Percentiles rank a stretch among this genome's conserved stretches.
These are phyloP conservation scores for Dicaeum eximium DNA, from an alignment of 2,113 vertebrate species.

Conservation along the genomic window DNA sequence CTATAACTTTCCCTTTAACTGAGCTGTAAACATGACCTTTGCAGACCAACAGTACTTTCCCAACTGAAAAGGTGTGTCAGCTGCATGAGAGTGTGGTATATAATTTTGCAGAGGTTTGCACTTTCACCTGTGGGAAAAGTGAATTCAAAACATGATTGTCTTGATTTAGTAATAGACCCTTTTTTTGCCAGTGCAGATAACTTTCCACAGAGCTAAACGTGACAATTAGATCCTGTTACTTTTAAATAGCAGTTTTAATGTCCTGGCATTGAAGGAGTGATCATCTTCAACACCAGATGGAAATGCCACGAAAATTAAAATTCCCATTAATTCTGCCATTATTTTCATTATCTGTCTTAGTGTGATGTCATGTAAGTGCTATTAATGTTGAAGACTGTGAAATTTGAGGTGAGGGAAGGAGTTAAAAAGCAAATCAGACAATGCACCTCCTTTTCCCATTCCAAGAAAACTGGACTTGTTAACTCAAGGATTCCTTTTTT, in stretches of 20 bases:
- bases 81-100: background rate
- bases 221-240: background rate
- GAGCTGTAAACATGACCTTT: slow-evolving; percentile 51
- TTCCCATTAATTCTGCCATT: background rate
- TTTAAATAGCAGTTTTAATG: background rate
- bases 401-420: background rate
- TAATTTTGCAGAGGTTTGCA: slow-evolving; percentile 18
- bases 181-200: background rate
- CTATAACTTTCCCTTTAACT: slow-evolving; percentile 41
- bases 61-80: slow-evolving; percentile 21
- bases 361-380: background rate
- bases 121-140: background rate
- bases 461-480: background rate
- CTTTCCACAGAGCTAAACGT: background rate
- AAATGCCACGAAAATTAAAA: background rate
- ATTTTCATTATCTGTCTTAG: background rate
- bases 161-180: background rate
- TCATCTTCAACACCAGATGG: background rate
- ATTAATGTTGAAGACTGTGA: background rate
- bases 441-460: background rate
- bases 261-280: background rate
- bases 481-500: background rate
- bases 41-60: slow-evolving; percentile 59
- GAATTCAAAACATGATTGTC: background rate
- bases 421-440: background rate